Evolutionary conservation across 2,113 vertebrate genomes (phyloP).

Genomic region (Marcusenius ussheri): DNA sequence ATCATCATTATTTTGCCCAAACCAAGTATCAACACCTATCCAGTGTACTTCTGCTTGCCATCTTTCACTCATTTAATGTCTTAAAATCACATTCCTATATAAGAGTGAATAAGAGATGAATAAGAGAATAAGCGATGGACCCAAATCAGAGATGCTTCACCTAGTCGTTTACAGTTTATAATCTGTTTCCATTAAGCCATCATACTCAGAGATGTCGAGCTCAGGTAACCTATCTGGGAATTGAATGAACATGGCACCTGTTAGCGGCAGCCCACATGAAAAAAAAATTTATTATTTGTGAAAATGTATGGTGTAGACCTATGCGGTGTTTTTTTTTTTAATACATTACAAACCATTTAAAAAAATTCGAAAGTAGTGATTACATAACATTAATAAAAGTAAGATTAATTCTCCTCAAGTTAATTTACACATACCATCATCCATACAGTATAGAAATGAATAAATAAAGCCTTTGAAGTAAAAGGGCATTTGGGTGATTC

Average conservation of each 20-base stretch:
- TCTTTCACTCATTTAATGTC: not conserved
- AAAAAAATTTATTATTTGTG: not conserved
- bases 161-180: not conserved
- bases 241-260: not conserved
- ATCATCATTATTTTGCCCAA: not conserved
- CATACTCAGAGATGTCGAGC: not conserved
- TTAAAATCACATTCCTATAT: not conserved
- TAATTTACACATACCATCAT: not conserved
- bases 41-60: not conserved
- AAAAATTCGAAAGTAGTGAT: not conserved
- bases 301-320: not conserved
- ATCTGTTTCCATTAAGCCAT: not conserved
- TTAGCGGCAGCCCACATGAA: not conserved
- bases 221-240: not conserved
- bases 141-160: not conserved
- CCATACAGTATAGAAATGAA: not conserved
- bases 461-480: not conserved
- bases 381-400: slow-evolving; percentile 5
- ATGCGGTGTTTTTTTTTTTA: not conserved
- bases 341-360: not conserved
- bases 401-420: not conserved
- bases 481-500: slow-evolving; percentile 15
- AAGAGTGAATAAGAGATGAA: not conserved
- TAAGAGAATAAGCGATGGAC: not conserved
- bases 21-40: not conserved